phyloP scores from a whole-genome alignment of 2,888 invertebrate genomes.

The Sinotaia quadrata region DNA sequence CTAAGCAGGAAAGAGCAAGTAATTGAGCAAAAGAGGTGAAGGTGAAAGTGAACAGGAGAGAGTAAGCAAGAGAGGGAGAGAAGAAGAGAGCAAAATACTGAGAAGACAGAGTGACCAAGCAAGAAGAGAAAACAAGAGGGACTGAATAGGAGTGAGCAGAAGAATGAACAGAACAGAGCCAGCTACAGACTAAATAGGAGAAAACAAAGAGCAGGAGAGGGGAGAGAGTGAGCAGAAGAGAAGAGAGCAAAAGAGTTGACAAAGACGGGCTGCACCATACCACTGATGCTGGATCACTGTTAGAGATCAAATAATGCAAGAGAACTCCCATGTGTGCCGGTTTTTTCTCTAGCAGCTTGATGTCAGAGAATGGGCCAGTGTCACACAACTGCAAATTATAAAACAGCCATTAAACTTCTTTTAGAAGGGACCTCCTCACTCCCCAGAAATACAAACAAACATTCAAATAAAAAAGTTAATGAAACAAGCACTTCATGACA shows the following conservation, averaged over 20 bases:
- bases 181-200: too few relatives aligned
- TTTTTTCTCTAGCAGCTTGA: conserved; percentile 85
- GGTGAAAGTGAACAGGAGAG: neutral
- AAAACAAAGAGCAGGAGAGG: neutral
- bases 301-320: conserved; percentile 89
- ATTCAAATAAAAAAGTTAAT: too few relatives aligned
- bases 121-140: too few relatives aligned
- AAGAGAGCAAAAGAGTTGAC: too few relatives aligned
- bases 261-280: too few relatives aligned
- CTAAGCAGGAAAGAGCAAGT: neutral
- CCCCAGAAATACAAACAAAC: too few relatives aligned
- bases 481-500: too few relatives aligned
- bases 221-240: neutral
- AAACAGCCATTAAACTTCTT: too few relatives aligned
- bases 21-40: neutral
- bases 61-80: neutral
- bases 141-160: too few relatives aligned
- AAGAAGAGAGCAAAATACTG: neutral
- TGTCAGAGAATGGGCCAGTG: conserved; percentile 83
- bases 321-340: conserved; percentile 95
- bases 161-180: too few relatives aligned
- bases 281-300: conserved; percentile 85
- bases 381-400: conserved; percentile 55
- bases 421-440: too few relatives aligned
- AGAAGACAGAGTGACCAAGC: neutral